Evolutionary conservation across 2,797 vertebrate species (phyloP).

Genomic region (Lateolabrax maculatus): DNA sequence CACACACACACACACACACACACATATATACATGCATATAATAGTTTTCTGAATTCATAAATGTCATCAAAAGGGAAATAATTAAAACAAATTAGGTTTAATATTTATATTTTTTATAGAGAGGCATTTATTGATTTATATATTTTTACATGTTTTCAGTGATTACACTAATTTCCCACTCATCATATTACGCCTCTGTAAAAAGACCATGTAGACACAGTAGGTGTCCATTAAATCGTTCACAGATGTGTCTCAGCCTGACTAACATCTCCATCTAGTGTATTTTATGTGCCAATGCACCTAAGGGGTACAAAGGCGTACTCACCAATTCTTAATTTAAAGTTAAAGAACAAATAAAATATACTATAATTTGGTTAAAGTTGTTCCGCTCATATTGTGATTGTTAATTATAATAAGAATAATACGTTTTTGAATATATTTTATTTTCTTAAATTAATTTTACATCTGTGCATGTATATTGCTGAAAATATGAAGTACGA

Average conservation of each 20-base stretch:
- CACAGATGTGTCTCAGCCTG: background rate
- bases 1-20: no score
- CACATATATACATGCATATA: fast-evolving
- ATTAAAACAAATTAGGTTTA: background rate
- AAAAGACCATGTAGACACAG: background rate
- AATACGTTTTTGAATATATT: background rate
- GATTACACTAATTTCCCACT: background rate
- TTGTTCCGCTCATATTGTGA: background rate
- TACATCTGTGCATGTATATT: background rate
- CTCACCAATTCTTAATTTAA: background rate
- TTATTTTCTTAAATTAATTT: background rate
- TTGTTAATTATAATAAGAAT: background rate
- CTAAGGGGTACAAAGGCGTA: background rate
- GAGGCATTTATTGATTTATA: background rate
- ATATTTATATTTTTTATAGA: background rate
- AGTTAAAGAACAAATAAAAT: background rate
- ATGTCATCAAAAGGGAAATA: background rate
- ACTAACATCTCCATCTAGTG: conserved; percentile 60
- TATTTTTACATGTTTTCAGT: no score
- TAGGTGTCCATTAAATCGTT: background rate
- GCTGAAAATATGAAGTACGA: background rate
- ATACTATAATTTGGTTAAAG: background rate
- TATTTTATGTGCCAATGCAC: conserved; percentile 23
- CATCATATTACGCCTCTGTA: no score
- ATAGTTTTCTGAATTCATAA: background rate